Evolutionary conservation across 2,888 invertebrate species (phyloP).

Genomic region (Catocala nupta): DNA sequence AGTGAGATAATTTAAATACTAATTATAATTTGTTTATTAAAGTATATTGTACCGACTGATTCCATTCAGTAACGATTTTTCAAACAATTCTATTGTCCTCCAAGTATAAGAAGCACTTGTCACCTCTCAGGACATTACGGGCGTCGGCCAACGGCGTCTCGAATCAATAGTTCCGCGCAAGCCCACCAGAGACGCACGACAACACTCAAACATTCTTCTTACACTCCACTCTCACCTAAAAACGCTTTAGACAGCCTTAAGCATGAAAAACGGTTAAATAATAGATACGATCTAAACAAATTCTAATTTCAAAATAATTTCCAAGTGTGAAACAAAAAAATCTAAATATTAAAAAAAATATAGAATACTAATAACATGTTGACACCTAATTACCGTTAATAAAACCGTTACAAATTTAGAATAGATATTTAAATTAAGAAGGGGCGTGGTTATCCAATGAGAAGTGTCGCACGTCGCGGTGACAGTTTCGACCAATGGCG

Average conservation of each 20-base stretch:
- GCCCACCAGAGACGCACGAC: conserved; percentile 59
- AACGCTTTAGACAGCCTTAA: conserved; percentile 1
- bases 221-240: conserved; percentile 32
- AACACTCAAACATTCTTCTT: conserved; percentile 51
- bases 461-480: conserved; percentile 83
- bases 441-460: conserved; percentile 79
- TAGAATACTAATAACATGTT: background rate
- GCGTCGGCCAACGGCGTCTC: conserved; percentile 64
- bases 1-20: too few species aligned
- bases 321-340: background rate
- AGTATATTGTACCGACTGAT: too few species aligned
- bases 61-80: too few species aligned
- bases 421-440: conserved; percentile 43
- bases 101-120: conserved; percentile 55
- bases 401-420: conserved; percentile 38
- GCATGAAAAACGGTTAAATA: background rate
- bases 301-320: background rate
- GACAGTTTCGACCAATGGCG: conserved; percentile 81
- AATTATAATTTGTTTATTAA: too few species aligned
- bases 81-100: background rate
- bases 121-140: conserved; percentile 65
- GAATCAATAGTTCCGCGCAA: conserved; percentile 80
- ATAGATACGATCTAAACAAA: too few species aligned
- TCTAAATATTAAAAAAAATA: background rate
- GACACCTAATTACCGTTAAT: background rate